Base-by-base conservation (phyloP, 2,113 vertebrate species). In the Zapus hudsonius region DNA sequence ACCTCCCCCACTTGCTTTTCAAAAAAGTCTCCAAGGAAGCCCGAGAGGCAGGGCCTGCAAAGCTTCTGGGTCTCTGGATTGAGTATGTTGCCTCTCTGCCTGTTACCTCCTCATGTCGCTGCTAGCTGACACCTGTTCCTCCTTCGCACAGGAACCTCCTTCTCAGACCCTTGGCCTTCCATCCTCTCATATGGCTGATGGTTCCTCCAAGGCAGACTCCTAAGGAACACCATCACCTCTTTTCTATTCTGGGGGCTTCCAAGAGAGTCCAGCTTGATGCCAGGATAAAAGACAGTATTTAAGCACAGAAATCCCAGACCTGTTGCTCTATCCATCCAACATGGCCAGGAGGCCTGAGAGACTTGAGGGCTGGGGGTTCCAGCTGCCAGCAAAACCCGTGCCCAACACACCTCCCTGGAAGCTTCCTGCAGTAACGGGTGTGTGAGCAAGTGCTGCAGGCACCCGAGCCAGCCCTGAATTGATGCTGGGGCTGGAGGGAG, bases 271-370 rank as follows among this genome's bases (percentile, higher is more conserved):
- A 96, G 96, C 92, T 90, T 69, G 94, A 95, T 84, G 94, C 75
- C 95, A 73, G 88, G 90, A 92, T 78, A 31, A 84, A 93, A 78
- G 94, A 95, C 72, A 47, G 92, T 92, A 82, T 92, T 80, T 83
- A 97, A 98, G 98, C 98, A 98, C 98, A 98, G 98, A 91, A 94
- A 84, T 7, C 17, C 75, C 79, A 80, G 95, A 88, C 93, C 84
- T 86, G 94, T 87, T 47, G 12, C 61, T 97, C 31, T 79, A 93
- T 96, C 93, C 59, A 89, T 47, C 33, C 22, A 23, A 22, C 55
- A 27, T 42, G 92, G 67, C 95, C 94, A 90, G 42, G 67, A 88
- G 79, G 52, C 88, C 80, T 25, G 38, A 74, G 84, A 85, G 79
- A 89, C 83, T n/a, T 19, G 15, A 66, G 82, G 40, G 29, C n/a